Evolutionary conservation across 1,140 invertebrate species (phyloP).

Genomic region (Drosophila seguyi): DNA sequence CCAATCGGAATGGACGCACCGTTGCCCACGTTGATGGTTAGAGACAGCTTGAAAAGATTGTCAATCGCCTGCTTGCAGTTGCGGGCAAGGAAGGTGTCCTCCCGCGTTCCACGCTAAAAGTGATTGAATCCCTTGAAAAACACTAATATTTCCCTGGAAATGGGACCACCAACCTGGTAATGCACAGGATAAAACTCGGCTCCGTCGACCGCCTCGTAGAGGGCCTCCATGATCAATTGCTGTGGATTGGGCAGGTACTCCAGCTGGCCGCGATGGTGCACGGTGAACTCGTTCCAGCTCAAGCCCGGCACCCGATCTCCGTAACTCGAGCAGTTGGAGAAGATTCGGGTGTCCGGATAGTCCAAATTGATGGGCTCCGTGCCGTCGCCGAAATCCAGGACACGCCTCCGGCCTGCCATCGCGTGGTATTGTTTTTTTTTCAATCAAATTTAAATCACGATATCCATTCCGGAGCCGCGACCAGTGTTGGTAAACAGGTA

Average conservation of each 20-base stretch:
- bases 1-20: slow-evolving; percentile 15
- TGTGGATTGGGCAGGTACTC: slow-evolving; percentile 24
- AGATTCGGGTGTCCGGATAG: slow-evolving; percentile 32
- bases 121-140: background rate
- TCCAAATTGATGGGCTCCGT: slow-evolving; percentile 45
- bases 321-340: slow-evolving; percentile 34
- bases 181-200: slow-evolving; percentile 59
- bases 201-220: slow-evolving; percentile 50
- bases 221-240: slow-evolving; percentile 42
- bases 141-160: too few relatives aligned
- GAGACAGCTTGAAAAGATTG: slow-evolving; percentile 42
- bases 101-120: slow-evolving; percentile 24
- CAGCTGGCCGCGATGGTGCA: slow-evolving; percentile 44
- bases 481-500: slow-evolving; percentile 6
- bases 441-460: slow-evolving; percentile 3
- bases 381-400: slow-evolving; percentile 42
- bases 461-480: background rate
- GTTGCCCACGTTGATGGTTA: slow-evolving; percentile 14
- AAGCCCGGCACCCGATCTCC: slow-evolving; percentile 34
- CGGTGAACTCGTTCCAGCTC: slow-evolving; percentile 54
- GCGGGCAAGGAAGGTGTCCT: slow-evolving; percentile 54
- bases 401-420: slow-evolving; percentile 25
- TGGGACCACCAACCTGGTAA: slow-evolving; percentile 42
- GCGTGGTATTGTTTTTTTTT: background rate
- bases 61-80: slow-evolving; percentile 59